A percentile compares a stretch with the other conserved stretches of the same genome.
Conservation (phyloP, 1,140 invertebrate species). For the Aphidius ervi region DNA sequence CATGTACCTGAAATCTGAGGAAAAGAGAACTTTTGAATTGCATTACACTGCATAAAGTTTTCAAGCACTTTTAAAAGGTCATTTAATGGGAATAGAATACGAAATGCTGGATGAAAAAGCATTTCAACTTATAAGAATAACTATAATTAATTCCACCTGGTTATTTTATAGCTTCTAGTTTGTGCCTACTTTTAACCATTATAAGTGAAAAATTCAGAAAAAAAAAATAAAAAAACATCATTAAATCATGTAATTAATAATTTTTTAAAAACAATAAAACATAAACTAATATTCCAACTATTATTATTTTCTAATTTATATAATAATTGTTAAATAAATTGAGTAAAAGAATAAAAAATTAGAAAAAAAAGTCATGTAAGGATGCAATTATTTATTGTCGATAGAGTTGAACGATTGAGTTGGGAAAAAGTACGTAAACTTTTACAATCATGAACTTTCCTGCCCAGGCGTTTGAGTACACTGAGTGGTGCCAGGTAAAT, state of each 20-base stretch:
- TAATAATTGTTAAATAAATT: not conserved
- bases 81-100: slow-evolving; percentile 5
- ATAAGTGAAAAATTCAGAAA: not conserved
- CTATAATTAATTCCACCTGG: slow-evolving; percentile 3
- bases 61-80: slow-evolving; percentile 8
- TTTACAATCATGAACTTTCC: slow-evolving; percentile 15
- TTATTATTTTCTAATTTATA: slow-evolving; percentile 7
- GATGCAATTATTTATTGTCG: not conserved
- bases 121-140: slow-evolving; percentile 6
- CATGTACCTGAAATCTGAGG: slow-evolving; percentile 5
- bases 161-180: not conserved
- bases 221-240: too few species aligned
- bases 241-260: too few species aligned
- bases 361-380: not conserved
- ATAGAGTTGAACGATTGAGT: too few species aligned
- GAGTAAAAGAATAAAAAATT: not conserved
- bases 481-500: not conserved
- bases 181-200: too few species aligned
- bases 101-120: not conserved
- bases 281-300: too few species aligned
- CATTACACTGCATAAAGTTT: slow-evolving; percentile 5
- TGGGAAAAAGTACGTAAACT: slow-evolving; percentile 5
- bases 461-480: not conserved
- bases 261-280: too few species aligned
- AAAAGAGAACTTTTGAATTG: slow-evolving; percentile 7